These are phyloP conservation scores for Philypnodon macrostomus DNA, from an alignment of 2,797 vertebrate genomes.

Conservation along the genomic window DNA sequence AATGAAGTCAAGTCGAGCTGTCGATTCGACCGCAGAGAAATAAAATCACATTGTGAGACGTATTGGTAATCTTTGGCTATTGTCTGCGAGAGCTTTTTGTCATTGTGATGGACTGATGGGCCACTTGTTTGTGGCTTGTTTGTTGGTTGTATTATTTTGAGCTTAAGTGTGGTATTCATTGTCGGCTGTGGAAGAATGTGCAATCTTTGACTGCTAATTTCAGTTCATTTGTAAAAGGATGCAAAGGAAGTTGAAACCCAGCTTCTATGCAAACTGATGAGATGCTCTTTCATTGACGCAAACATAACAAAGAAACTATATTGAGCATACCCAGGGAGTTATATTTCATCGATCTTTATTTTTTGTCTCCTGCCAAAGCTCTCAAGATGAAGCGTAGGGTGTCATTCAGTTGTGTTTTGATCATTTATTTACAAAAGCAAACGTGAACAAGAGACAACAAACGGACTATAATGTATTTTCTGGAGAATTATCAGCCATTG, in stretches of 20 bases:
- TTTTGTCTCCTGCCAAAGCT: background rate
- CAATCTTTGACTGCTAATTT: background rate
- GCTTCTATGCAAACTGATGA: slow-evolving; percentile 1
- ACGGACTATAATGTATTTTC: too few relatives aligned
- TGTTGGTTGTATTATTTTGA: background rate
- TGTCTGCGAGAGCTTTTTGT: slow-evolving; percentile 1
- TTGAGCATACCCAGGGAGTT: too few relatives aligned
- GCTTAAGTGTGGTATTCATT: slow-evolving; percentile 3
- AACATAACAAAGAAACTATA: too few relatives aligned
- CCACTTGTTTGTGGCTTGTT: background rate
- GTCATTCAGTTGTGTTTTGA: background rate
- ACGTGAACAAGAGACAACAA: too few relatives aligned
- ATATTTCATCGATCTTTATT: background rate
- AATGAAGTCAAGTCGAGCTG: slow-evolving; percentile 32
- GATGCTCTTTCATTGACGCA: background rate
- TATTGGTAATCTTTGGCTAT: slow-evolving; percentile 10
- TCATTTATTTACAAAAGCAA: background rate
- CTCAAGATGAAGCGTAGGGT: background rate
- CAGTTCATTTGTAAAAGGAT: background rate
- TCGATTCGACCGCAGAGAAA: slow-evolving; percentile 20
- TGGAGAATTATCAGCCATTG: too few relatives aligned
- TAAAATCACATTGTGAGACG: slow-evolving; percentile 9
- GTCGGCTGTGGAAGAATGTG: background rate
- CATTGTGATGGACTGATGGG: slow-evolving; percentile 2
- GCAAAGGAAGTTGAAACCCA: background rate